Percentiles rank a stretch among this genome's conserved stretches.
Conservation (phyloP, 2,797 vertebrate species). For the Nyctalus aviator region DNA sequence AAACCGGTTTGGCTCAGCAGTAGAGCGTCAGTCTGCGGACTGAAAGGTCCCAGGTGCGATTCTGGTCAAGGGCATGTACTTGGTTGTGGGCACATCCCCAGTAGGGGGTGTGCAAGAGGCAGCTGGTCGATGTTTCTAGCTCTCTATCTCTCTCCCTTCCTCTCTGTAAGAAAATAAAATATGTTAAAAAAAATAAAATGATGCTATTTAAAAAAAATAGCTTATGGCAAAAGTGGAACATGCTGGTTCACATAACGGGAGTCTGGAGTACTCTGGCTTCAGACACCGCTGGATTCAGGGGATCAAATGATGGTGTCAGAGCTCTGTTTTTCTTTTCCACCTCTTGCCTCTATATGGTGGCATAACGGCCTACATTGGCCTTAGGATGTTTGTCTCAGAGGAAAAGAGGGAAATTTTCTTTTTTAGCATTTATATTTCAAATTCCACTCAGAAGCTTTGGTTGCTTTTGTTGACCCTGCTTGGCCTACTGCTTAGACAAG, state of each 20-base stretch:
- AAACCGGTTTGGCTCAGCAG: no score
- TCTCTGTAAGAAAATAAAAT: no score
- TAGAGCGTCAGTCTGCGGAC: no score
- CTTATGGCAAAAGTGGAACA: background rate
- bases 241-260: background rate
- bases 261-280: background rate
- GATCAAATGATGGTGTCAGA: background rate
- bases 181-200: no score
- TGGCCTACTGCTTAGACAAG: background rate
- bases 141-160: no score
- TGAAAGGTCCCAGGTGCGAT: no score
- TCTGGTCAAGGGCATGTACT: no score
- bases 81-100: no score
- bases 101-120: no score
- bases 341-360: background rate
- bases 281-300: background rate
- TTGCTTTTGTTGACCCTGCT: background rate
- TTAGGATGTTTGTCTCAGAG: background rate
- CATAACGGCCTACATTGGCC: background rate
- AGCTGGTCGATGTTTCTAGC: no score
- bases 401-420: background rate
- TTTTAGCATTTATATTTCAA: conserved; percentile 5
- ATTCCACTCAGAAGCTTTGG: background rate
- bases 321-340: background rate
- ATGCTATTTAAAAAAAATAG: no score